These are phyloP conservation scores for Archips crataeganus DNA, from an alignment of 2,888 invertebrate species.

Conservation along the genomic window DNA sequence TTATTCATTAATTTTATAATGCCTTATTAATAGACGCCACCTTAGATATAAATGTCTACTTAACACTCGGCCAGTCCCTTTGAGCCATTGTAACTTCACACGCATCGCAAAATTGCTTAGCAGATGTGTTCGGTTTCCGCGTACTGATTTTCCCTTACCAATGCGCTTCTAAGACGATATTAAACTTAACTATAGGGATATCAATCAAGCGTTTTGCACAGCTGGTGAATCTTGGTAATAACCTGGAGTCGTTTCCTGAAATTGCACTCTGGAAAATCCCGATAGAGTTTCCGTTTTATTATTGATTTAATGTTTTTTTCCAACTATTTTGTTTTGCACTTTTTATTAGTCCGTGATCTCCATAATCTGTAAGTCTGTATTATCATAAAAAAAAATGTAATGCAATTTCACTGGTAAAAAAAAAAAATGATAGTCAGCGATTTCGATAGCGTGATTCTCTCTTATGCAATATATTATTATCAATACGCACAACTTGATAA, in stretches of 20 bases:
- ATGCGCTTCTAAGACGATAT: not conserved
- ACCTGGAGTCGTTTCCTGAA: conserved; percentile 1
- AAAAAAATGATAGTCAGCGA: not conserved
- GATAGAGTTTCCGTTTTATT: not conserved
- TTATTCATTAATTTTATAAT: too few relatives aligned
- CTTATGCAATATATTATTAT: conserved; percentile 24
- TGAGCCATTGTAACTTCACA: too few relatives aligned
- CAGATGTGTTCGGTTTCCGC: too few relatives aligned
- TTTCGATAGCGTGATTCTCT: conserved; percentile 15
- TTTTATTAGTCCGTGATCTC: too few relatives aligned
- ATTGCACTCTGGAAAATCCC: not conserved
- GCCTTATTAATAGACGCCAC: too few relatives aligned
- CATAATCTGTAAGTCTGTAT: too few relatives aligned
- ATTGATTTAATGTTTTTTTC: not conserved
- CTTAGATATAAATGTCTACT: too few relatives aligned
- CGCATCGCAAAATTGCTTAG: too few relatives aligned
- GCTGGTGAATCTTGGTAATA: not conserved
- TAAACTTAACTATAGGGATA: not conserved
- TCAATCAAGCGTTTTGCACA: not conserved
- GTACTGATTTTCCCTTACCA: not conserved
- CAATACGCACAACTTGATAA: conserved; percentile 22
- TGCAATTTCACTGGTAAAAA: too few relatives aligned
- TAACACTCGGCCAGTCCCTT: too few relatives aligned
- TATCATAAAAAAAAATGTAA: too few relatives aligned
- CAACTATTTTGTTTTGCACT: too few relatives aligned